Percentiles rank a stretch among this genome's conserved stretches.
phyloP scores from a whole-genome alignment of 2,113 vertebrate species.

The Microtus ochrogaster region DNA sequence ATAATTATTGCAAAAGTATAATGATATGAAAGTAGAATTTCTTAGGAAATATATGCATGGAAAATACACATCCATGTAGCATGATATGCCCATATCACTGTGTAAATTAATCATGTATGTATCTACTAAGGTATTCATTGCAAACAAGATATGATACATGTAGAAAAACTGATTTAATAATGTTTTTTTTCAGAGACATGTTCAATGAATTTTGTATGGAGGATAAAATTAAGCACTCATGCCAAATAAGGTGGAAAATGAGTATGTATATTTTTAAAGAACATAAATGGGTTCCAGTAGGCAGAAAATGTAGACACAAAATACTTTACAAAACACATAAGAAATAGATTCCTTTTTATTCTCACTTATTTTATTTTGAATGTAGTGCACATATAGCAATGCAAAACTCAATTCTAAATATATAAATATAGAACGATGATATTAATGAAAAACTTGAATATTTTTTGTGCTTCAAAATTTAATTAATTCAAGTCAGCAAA shows the following conservation, averaged over 20 bases:
- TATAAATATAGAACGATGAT: not conserved
- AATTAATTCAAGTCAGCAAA: not conserved
- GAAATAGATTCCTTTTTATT: not conserved
- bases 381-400: not conserved
- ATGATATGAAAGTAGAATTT: not conserved
- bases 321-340: not conserved
- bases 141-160: not conserved
- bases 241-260: conserved; percentile 28
- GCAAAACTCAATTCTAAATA: not conserved
- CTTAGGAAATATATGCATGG: not conserved
- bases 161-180: not conserved
- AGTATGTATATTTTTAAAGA: not conserved
- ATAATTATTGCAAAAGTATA: not conserved
- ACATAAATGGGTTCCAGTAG: not conserved
- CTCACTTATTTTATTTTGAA: not conserved
- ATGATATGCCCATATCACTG: not conserved
- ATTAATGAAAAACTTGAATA: not conserved
- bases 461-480: not conserved
- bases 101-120: not conserved
- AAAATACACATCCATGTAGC: not conserved
- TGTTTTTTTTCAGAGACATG: not conserved
- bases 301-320: not conserved
- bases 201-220: not conserved
- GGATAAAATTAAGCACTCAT: not conserved
- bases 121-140: not conserved